Percentiles rank a stretch among this genome's conserved stretches.
phyloP scores from a whole-genome alignment of 2,113 vertebrate genomes.

The Austrofundulus limnaeus region DNA sequence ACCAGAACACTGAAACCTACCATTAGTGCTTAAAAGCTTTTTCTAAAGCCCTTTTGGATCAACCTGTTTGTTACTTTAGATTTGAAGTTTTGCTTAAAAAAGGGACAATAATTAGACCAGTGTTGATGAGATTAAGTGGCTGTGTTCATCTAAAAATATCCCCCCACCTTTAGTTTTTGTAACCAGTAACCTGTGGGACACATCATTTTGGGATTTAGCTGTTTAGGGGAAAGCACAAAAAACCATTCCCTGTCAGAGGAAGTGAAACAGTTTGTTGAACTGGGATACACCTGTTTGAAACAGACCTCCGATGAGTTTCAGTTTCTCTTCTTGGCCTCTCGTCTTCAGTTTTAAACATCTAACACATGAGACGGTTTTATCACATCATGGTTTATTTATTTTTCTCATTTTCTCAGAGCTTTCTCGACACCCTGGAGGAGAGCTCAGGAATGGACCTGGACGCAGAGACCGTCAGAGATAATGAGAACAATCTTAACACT shows the following conservation, averaged over 20 bases:
- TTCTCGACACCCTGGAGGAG: constrained; percentile 70
- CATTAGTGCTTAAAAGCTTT: not conserved
- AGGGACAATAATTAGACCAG: too few species aligned
- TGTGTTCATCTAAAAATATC: not conserved
- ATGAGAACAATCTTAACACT: constrained; percentile 81
- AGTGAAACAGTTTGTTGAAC: not conserved
- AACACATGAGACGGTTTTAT: too few species aligned
- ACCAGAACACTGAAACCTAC: not conserved
- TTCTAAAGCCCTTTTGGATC: not conserved
- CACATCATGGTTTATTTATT: not conserved
- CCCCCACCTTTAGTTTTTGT: too few species aligned
- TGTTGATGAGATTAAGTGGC: not conserved
- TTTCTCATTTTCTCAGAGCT: constrained; percentile 49
- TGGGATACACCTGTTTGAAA: constrained; percentile 1
- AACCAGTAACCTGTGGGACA: not conserved
- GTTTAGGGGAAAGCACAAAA: too few species aligned
- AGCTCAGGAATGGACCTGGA: constrained; percentile 83
- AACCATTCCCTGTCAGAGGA: not conserved
- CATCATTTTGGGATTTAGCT: not conserved
- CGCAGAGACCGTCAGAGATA: constrained; percentile 66
- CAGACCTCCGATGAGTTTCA: too few species aligned
- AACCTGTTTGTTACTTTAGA: not conserved
- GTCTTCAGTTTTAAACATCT: too few species aligned
- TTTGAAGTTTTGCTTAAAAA: not conserved
- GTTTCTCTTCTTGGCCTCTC: too few species aligned